phyloP scores from a whole-genome alignment of 2,888 invertebrate species.

The Aphodius sticticus region DNA sequence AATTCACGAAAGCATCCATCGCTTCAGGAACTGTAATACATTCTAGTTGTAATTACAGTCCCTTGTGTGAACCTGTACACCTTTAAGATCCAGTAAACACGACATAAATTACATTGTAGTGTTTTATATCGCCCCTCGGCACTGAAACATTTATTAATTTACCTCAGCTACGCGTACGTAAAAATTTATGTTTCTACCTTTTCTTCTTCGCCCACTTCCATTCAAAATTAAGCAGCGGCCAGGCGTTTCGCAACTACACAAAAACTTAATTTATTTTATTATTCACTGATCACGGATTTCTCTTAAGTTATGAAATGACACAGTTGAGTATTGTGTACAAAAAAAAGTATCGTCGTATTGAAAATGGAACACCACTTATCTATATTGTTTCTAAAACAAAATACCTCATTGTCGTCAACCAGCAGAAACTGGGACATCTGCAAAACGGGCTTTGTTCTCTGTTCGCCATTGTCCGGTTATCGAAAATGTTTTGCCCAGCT shows the following conservation, averaged over 20 bases:
- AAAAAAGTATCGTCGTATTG: not conserved
- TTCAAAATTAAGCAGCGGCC: too few relatives aligned
- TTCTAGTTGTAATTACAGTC: conserved; percentile 6
- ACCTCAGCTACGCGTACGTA: not conserved
- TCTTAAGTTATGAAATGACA: too few relatives aligned
- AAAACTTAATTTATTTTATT: too few relatives aligned
- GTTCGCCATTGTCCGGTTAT: conserved; percentile 15
- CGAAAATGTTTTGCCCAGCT: conserved; percentile 13
- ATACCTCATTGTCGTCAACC: conserved; percentile 15
- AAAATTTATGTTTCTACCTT: not conserved
- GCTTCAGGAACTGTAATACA: conserved; percentile 17
- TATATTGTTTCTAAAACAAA: conserved; percentile 24
- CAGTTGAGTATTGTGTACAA: too few relatives aligned
- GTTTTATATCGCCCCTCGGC: not conserved
- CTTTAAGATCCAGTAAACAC: not conserved
- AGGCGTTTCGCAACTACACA: too few relatives aligned
- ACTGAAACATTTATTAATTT: not conserved
- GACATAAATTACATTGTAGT: not conserved
- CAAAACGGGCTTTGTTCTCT: conserved; percentile 9
- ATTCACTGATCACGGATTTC: too few relatives aligned
- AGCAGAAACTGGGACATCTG: conserved; percentile 21
- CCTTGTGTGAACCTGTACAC: not conserved
- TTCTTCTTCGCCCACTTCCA: not conserved
- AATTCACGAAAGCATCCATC: not conserved
- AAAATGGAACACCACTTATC: conserved; percentile 14